Evolutionary conservation across 2,797 vertebrate species (phyloP).

Genomic region (Dendrocincla fuliginosa): DNA sequence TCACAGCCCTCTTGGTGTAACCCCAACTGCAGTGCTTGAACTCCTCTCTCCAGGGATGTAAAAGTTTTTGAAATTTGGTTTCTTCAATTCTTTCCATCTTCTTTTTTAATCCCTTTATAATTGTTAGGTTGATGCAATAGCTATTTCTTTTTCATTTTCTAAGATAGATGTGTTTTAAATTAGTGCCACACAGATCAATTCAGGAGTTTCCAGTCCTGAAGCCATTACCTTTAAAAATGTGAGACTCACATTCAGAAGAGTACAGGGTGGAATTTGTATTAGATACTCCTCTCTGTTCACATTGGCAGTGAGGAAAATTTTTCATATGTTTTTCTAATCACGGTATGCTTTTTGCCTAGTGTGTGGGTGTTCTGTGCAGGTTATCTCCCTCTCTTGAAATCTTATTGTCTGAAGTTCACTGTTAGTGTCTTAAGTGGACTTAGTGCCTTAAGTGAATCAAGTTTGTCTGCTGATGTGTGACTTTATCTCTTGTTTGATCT

Average conservation of each 20-base stretch:
- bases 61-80: neutral
- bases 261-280: neutral
- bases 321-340: neutral
- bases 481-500: neutral
- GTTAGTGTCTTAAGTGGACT: neutral
- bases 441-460: neutral
- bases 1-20: rapidly evolving
- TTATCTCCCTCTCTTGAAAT: neutral
- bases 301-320: neutral
- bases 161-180: neutral
- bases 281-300: neutral
- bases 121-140: neutral
- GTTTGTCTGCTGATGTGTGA: neutral
- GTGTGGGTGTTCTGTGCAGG: neutral
- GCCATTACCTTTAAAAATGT: neutral
- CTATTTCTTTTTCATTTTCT: neutral
- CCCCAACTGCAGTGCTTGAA: neutral
- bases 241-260: neutral
- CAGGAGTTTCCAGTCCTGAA: neutral
- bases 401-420: neutral
- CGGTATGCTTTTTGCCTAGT: neutral
- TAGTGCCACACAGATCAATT: neutral
- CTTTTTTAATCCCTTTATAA: neutral
- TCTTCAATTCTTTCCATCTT: neutral
- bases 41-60: neutral